phyloP scores from a whole-genome alignment of 2,113 vertebrate species.

The Chascanopsetta lugubris region DNA sequence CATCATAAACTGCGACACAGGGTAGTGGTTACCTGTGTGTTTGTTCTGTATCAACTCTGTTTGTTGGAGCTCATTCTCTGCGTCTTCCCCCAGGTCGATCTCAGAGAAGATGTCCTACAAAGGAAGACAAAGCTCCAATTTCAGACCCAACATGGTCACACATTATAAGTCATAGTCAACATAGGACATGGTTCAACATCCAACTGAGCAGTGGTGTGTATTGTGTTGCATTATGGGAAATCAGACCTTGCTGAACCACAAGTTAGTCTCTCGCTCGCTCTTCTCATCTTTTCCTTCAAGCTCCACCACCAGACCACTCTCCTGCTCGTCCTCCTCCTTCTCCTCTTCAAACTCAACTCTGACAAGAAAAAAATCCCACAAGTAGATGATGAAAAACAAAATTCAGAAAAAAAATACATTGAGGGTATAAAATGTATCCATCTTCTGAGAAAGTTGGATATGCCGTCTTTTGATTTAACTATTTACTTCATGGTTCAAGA shows the following conservation, averaged over 20 bases:
- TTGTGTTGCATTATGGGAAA: background rate
- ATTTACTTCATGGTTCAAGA: too few species aligned
- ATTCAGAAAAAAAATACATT: background rate
- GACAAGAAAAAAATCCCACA: slow-evolving; percentile 5
- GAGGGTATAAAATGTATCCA: background rate
- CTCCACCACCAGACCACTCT: slow-evolving; percentile 86
- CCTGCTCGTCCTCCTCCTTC: slow-evolving; percentile 68
- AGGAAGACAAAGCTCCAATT: background rate
- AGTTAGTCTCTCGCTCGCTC: slow-evolving; percentile 81
- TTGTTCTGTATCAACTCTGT: slow-evolving; percentile 80
- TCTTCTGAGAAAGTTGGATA: background rate
- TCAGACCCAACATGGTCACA: too few species aligned
- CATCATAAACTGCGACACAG: too few species aligned
- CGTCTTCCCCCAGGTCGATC: slow-evolving; percentile 86
- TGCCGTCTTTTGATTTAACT: too few species aligned
- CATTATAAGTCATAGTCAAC: too few species aligned
- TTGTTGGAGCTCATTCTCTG: slow-evolving; percentile 88
- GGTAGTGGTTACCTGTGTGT: background rate
- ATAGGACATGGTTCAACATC: too few species aligned
- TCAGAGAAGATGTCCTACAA: slow-evolving; percentile 89
- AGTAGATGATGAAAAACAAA: background rate
- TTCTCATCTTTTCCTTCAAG: slow-evolving; percentile 86
- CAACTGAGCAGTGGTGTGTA: background rate
- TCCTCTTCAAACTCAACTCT: slow-evolving; percentile 76
- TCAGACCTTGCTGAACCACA: slow-evolving; percentile 97